Evolutionary conservation across 2,888 invertebrate species (phyloP).

Genomic region (Minunthozetes semirufus): DNA sequence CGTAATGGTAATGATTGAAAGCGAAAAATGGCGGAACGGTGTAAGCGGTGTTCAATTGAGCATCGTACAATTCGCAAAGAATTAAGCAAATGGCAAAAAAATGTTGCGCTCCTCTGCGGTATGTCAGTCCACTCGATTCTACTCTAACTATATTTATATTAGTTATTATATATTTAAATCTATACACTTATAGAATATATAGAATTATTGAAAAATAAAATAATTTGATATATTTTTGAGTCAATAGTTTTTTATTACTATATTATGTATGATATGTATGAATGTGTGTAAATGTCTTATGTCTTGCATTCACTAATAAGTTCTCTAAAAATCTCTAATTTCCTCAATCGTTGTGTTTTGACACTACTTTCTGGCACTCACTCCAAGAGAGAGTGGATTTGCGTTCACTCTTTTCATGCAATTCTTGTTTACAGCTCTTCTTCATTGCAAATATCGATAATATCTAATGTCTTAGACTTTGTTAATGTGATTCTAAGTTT

Average conservation of each 20-base stretch:
- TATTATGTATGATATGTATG: background rate
- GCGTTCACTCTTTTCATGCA: background rate
- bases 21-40: conserved; percentile 42
- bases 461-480: conserved; percentile 5
- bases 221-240: background rate
- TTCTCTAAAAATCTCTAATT: background rate
- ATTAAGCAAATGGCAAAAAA: conserved; percentile 42
- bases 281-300: background rate
- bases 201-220: background rate
- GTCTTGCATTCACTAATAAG: background rate
- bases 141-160: background rate
- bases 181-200: too few relatives aligned
- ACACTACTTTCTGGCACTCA: background rate
- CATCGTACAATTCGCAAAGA: conserved; percentile 41
- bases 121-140: conserved; percentile 25
- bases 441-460: background rate
- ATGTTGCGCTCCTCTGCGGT: conserved; percentile 41
- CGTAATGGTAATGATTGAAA: conserved; percentile 10
- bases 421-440: background rate
- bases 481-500: background rate
- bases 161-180: background rate
- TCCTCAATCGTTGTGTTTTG: background rate
- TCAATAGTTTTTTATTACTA: background rate
- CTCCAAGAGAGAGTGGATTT: background rate
- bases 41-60: conserved; percentile 41